These are phyloP conservation scores for Diabrotica virgifera DNA, from an alignment of 1,140 invertebrate genomes.

Conservation along the genomic window DNA sequence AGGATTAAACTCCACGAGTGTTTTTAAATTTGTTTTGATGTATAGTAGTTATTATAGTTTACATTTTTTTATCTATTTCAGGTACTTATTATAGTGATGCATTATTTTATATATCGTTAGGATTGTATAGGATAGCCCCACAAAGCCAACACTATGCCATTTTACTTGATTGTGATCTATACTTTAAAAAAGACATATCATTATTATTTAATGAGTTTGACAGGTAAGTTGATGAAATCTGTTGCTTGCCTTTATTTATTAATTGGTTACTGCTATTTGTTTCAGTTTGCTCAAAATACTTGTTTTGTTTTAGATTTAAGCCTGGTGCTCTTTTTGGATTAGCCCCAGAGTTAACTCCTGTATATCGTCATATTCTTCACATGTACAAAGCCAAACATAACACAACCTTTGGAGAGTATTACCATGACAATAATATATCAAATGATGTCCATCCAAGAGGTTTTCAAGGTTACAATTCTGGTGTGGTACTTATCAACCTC, in stretches of 20 bases:
- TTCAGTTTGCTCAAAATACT: background rate
- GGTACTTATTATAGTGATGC: slow-evolving; percentile 81
- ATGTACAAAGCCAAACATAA: slow-evolving; percentile 53
- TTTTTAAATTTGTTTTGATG: background rate
- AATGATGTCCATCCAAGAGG: slow-evolving; percentile 52
- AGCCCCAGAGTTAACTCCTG: slow-evolving; percentile 74
- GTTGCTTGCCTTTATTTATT: background rate
- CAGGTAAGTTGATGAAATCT: slow-evolving; percentile 51
- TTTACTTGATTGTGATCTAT: slow-evolving; percentile 78
- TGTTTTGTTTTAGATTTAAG: slow-evolving; percentile 45
- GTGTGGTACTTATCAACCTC: slow-evolving; percentile 73
- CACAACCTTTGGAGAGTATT: slow-evolving; percentile 45
- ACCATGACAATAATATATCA: slow-evolving; percentile 30
- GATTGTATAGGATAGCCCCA: slow-evolving; percentile 69
- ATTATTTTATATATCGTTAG: slow-evolving; percentile 78
- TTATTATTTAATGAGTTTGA: slow-evolving; percentile 68
- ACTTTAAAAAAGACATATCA: slow-evolving; percentile 68
- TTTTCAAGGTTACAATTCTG: slow-evolving; percentile 79
- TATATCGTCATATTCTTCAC: slow-evolving; percentile 76
- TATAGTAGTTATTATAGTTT: slow-evolving; percentile 12
- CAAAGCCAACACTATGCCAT: slow-evolving; percentile 60
- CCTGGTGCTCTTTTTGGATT: slow-evolving; percentile 67
- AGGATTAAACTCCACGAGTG: too few relatives aligned
- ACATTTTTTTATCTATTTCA: slow-evolving; percentile 31
- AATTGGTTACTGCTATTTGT: too few relatives aligned